A percentile compares a stretch with the other conserved stretches of the same genome.
Evolutionary conservation across 2,797 vertebrate genomes (phyloP).

Genomic region (Enteromius mattozi): DNA sequence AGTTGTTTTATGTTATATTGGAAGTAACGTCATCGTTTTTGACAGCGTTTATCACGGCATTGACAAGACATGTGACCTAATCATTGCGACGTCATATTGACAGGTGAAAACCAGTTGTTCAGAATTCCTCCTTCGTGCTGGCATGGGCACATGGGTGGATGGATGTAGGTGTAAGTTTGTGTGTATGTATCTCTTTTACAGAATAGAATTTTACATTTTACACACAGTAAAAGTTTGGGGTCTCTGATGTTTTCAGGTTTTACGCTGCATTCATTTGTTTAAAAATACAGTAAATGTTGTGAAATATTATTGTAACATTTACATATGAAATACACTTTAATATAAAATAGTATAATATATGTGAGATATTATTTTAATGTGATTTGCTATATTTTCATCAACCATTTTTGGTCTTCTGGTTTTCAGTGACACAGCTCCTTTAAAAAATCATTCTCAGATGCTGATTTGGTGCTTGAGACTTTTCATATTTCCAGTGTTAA

Average conservation of each 20-base stretch:
- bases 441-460: no score
- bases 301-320: not conserved
- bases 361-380: not conserved
- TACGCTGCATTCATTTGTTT: not conserved
- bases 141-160: not conserved
- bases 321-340: no score
- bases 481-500: not conserved
- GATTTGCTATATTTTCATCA: no score
- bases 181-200: not conserved
- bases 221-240: not conserved
- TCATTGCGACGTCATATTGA: conserved; percentile 16
- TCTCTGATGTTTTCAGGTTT: not conserved
- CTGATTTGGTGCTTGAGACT: not conserved
- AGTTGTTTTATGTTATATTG: not conserved
- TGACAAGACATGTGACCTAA: conserved; percentile 17
- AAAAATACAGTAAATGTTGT: not conserved
- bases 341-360: not conserved
- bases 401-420: no score
- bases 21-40: conserved; percentile 18
- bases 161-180: not conserved
- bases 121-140: conserved; percentile 14
- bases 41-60: conserved; percentile 19
- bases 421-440: no score
- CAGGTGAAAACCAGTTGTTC: conserved; percentile 45
- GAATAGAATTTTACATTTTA: not conserved